Evolutionary conservation across 2,113 vertebrate species (phyloP).

Genomic region (Bufo bufo): DNA sequence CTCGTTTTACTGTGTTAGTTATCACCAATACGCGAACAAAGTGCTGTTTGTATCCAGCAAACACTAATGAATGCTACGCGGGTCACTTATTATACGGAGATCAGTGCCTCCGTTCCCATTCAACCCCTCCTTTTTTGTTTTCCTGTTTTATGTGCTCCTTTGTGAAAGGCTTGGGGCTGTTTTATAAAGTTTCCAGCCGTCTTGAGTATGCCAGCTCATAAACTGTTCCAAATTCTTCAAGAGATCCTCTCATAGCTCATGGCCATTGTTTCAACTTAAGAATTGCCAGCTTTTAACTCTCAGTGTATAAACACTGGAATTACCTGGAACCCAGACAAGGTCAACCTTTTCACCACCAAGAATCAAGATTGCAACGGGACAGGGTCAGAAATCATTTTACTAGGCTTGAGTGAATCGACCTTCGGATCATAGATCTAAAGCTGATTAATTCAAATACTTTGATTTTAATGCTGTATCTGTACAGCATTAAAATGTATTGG

Average conservation of each 20-base stretch:
- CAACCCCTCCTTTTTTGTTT: background rate
- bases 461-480: too few relatives aligned
- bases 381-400: background rate
- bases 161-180: background rate
- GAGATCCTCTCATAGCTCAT: background rate
- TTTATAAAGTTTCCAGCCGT: background rate
- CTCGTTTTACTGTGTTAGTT: background rate
- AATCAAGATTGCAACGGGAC: background rate
- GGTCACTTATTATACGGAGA: background rate
- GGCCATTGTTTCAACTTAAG: background rate
- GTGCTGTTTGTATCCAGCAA: background rate
- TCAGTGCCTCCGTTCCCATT: background rate
- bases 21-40: background rate
- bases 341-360: background rate
- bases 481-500: too few relatives aligned
- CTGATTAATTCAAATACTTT: too few relatives aligned
- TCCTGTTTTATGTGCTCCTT: background rate
- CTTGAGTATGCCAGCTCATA: background rate
- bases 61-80: constrained; percentile 16
- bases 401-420: too few relatives aligned
- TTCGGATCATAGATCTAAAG: too few relatives aligned
- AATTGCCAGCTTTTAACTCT: background rate
- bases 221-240: background rate
- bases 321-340: constrained; percentile 9
- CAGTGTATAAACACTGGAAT: background rate